Evolutionary conservation across 2,113 vertebrate genomes (phyloP), one percentile per base, ranked within the genome.

Genomic region (Notarius quadriscutis): DNA sequence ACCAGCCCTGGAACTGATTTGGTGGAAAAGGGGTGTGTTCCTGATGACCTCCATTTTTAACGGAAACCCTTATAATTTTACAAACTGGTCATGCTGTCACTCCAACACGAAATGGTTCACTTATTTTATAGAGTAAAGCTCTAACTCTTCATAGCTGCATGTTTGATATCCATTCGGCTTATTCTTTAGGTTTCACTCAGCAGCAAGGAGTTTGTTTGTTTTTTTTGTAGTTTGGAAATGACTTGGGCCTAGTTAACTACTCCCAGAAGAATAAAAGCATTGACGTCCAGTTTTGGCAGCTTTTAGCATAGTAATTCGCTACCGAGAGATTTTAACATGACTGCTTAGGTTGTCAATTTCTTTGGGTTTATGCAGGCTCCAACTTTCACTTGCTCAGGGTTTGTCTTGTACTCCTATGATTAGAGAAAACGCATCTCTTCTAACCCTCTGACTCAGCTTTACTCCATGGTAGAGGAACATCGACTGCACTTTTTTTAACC

Each of bases 11-110:
- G 30, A 30, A 30, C 30, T 30, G 1, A 30, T 30, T 30, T 30
- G 30, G 30, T 30, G 30, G 30, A 30, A 30, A 30, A 30, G 30
- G 30, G 30, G 30, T 30, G 84, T 80, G 81, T 74, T 86, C 89
- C 89, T 87, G 87, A 81, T 84, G 83, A 77, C 41, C 62, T 94
- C 89, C 93, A 93, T 94, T 92, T 92, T 93, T 90, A 93, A 93
- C 91, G 84, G 91, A 50, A 87, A 90, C 90, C 83, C 85, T 78
- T 92, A 89, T 91, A 91, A 90, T 41, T 90, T 87, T 86, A 22
- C 34, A 25, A 25, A 60, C 55, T 5, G 2, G 2, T 20, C 27
- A 7, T 34, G 15, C 84, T 86, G 65, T 90, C 84, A 34, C 9
- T 86, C 51, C 20, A 12, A 89, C 89, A 30, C 60, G 34, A 81